Conservation (phyloP, 2,797 vertebrate genomes). For the Pagetopsis macropterus region DNA sequence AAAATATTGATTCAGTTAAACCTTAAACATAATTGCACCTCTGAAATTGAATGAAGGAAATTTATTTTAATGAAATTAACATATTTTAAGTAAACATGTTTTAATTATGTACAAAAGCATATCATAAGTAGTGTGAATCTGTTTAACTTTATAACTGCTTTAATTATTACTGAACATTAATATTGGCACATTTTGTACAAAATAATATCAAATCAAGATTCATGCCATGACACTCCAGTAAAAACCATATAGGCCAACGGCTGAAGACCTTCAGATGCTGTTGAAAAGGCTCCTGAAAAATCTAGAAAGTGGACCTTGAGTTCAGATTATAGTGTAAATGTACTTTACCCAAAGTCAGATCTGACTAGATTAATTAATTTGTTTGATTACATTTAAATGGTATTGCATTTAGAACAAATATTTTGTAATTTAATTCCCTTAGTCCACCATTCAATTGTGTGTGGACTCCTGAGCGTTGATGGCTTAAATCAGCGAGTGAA, state of each 20-base stretch:
- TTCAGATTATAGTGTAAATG: not conserved
- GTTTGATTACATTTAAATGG: not conserved
- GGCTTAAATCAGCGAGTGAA: conserved; percentile 42
- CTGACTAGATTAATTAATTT: not conserved
- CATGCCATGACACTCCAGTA: no score
- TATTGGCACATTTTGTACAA: not conserved
- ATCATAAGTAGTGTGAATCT: not conserved
- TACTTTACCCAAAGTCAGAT: not conserved
- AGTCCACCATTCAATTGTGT: conserved; percentile 19
- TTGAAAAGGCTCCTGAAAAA: not conserved
- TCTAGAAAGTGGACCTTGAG: not conserved
- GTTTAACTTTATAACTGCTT: not conserved
- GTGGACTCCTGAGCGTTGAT: conserved; percentile 18
- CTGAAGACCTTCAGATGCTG: not conserved
- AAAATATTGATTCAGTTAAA: not conserved
- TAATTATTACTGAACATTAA: not conserved
- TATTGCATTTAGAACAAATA: not conserved
- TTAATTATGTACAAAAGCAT: no score
- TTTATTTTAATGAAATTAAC: not conserved
- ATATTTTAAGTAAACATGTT: not conserved
- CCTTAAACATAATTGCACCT: not conserved
- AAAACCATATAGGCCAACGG: not conserved
- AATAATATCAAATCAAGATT: not conserved
- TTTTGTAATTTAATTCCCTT: not conserved
- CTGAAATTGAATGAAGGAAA: not conserved